A percentile compares a stretch with the other conserved stretches of the same genome.
Evolutionary conservation across 1,140 invertebrate genomes (phyloP).

Genomic region (Drosophila persimilis): DNA sequence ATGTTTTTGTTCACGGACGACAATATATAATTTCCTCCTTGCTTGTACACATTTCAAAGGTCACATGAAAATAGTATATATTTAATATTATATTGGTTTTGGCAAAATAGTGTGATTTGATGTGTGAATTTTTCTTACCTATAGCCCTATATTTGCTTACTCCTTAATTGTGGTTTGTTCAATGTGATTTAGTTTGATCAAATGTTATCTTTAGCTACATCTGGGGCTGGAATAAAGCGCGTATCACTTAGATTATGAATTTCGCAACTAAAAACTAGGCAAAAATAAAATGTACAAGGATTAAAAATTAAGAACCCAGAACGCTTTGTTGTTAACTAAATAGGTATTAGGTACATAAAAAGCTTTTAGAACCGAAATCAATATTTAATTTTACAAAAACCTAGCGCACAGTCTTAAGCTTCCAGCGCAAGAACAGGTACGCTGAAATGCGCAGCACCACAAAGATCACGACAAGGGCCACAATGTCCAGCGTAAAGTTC

Average conservation of each 20-base stretch:
- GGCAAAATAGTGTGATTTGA: conserved; percentile 25
- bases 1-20: conserved; percentile 36
- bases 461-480: conserved; percentile 94
- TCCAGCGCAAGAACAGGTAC: conserved; percentile 96
- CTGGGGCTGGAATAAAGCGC: conserved; percentile 20
- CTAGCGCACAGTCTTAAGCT: conserved; percentile 90
- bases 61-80: conserved; percentile 35
- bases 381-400: conserved; percentile 7
- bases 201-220: conserved; percentile 9
- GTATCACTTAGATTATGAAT: conserved; percentile 18
- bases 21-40: conserved; percentile 3
- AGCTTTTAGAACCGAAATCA: conserved; percentile 68
- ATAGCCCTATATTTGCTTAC: conserved; percentile 32
- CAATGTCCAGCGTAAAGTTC: conserved; percentile 90
- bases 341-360: conserved; percentile 48
- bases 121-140: conserved; percentile 24
- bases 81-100: conserved; percentile 29
- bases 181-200: conserved; percentile 38
- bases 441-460: conserved; percentile 93
- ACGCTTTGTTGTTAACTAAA: conserved; percentile 37
- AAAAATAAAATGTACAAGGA: conserved; percentile 28
- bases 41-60: background rate
- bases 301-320: conserved; percentile 39
- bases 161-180: conserved; percentile 27
- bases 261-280: conserved; percentile 38